phyloP scores from a whole-genome alignment of 2,113 vertebrate species.

The human region GRCh38 chr16:81890501-81891000 shows the following conservation, averaged over 20 bases:
- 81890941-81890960: too few relatives aligned
- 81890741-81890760: neutral
- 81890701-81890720: neutral
- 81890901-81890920: too few relatives aligned
- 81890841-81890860: neutral
- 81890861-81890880: too few relatives aligned
- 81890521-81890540: neutral
- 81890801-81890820: neutral
- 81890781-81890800: neutral
- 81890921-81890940: too few relatives aligned
- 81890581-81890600: fast-evolving
- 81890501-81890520: fast-evolving
- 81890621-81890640: neutral
- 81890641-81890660: neutral
- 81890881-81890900: too few relatives aligned
- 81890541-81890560: neutral
- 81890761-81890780: neutral
- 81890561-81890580: fast-evolving
- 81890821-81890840: fast-evolving
- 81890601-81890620: fast-evolving
- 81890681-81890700: fast-evolving
- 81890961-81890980: too few relatives aligned
- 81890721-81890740: neutral
- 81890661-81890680: neutral
- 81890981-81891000: too few relatives aligned